Evolutionary conservation across 2,113 vertebrate genomes (phyloP).

Genomic region (Terrapene triunguis): DNA sequence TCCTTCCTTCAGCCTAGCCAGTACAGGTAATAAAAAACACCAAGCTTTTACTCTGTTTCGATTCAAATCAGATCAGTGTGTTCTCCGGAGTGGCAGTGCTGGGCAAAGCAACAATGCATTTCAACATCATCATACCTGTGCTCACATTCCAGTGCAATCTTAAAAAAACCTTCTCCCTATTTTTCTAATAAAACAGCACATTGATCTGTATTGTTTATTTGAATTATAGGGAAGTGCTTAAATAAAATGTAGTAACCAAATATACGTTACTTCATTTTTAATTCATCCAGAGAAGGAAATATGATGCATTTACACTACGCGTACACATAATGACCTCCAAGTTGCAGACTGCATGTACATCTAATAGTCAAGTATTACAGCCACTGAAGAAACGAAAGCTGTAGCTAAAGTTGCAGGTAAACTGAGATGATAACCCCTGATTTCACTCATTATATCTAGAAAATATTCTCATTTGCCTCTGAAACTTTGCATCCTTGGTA

Average conservation of each 20-base stretch:
- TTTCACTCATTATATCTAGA: neutral
- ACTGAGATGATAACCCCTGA: neutral
- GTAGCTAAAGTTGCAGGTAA: neutral
- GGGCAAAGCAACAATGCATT: neutral
- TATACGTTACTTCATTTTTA: neutral
- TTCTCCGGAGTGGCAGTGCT: neutral
- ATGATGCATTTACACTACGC: neutral
- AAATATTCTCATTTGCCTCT: accelerated
- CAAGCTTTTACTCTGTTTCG: neutral
- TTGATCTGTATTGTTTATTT: neutral
- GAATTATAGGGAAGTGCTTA: accelerated
- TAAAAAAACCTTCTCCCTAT: accelerated
- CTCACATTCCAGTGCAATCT: accelerated
- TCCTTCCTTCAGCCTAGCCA: neutral
- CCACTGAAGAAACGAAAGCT: neutral
- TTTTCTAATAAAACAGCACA: neutral
- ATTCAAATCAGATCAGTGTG: neutral
- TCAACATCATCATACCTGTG: accelerated
- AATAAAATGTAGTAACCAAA: neutral
- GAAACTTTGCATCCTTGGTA: neutral
- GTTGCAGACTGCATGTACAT: accelerated
- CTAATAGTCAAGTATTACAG: neutral
- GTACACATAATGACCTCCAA: neutral
- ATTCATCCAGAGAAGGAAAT: neutral
- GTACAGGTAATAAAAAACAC: neutral